Conservation (phyloP, 2,888 invertebrate species). For the Amiota minor region DNA sequence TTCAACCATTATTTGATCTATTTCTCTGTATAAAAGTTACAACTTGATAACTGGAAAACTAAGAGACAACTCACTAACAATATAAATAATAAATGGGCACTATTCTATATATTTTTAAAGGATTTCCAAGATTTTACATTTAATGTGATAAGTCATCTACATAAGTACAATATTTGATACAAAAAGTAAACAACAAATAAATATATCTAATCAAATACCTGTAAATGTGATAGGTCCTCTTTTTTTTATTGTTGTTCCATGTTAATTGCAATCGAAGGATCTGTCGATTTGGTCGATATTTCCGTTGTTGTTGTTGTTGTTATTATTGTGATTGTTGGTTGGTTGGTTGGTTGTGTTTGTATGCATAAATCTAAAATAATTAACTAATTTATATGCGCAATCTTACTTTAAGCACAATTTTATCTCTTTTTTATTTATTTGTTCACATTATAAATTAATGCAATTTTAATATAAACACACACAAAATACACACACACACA, state of each 20-base stretch:
- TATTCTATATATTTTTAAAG: too few relatives aligned
- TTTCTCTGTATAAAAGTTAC: too few relatives aligned
- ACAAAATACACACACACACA: not conserved
- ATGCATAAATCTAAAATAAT: not conserved
- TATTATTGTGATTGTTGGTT: not conserved
- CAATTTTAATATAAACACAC: not conserved
- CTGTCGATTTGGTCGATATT: too few relatives aligned
- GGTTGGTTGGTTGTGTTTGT: not conserved
- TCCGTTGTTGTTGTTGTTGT: not conserved
- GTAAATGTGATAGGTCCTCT: not conserved
- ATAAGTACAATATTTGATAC: not conserved
- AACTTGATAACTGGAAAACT: too few relatives aligned
- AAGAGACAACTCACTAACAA: too few relatives aligned
- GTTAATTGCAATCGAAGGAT: not conserved
- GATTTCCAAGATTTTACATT: too few relatives aligned
- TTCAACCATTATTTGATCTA: too few relatives aligned
- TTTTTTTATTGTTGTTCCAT: not conserved
- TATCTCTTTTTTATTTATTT: too few relatives aligned
- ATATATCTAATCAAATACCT: slow-evolving; percentile 5
- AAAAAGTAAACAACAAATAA: not conserved
- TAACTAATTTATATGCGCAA: not conserved
- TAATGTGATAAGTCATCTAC: too few relatives aligned
- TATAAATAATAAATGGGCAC: too few relatives aligned
- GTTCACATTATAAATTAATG: not conserved
- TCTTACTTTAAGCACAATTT: too few relatives aligned